Evolutionary conservation across 2,113 vertebrate species (phyloP).

Genomic region (Strix aluco): DNA sequence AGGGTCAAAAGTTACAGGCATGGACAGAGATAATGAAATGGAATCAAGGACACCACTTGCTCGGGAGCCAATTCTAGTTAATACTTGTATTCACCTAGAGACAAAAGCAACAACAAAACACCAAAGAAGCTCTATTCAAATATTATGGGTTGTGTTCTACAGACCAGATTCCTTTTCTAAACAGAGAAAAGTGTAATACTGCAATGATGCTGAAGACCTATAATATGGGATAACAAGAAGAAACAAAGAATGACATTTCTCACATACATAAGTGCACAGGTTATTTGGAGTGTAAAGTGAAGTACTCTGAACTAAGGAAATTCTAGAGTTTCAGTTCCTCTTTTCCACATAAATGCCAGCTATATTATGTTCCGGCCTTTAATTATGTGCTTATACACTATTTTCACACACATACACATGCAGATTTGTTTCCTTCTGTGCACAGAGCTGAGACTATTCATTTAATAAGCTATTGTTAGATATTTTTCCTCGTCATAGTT

Average conservation of each 20-base stretch:
- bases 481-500: background rate
- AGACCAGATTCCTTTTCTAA: background rate
- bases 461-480: background rate
- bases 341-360: background rate
- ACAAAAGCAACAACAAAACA: background rate
- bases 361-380: background rate
- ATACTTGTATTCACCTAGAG: background rate
- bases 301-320: background rate
- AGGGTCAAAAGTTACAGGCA: background rate
- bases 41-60: background rate
- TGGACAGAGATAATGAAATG: background rate
- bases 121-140: background rate
- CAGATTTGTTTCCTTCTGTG: background rate
- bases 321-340: background rate
- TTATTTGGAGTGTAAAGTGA: background rate
- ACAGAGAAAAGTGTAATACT: background rate
- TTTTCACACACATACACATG: background rate
- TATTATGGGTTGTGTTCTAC: background rate
- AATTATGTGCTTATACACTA: background rate
- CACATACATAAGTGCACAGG: fast-evolving
- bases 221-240: background rate
- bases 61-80: background rate
- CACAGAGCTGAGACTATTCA: background rate
- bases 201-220: background rate
- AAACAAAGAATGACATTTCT: background rate